Evolutionary conservation across 2,888 invertebrate species (phyloP).

Genomic region (Subacronicta megacephala): DNA sequence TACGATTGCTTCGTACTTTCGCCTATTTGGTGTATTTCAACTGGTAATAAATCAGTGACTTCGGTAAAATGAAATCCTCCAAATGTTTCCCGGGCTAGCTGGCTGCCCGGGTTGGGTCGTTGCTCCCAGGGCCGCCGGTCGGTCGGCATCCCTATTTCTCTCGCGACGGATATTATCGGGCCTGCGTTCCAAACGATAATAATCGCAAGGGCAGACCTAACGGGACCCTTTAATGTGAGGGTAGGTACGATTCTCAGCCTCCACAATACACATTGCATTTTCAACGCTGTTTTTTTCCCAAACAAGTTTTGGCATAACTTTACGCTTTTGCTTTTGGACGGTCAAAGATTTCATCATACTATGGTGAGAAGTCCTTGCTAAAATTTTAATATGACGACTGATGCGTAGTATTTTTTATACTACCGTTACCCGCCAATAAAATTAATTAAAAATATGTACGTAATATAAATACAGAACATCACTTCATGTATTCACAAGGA

Average conservation of each 20-base stretch:
- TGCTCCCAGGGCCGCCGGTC: slow-evolving; percentile 62
- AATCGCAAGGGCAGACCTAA: slow-evolving; percentile 76
- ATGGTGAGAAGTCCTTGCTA: not conserved
- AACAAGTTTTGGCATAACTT: slow-evolving; percentile 44
- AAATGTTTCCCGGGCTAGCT: slow-evolving; percentile 54
- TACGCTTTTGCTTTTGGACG: slow-evolving; percentile 24
- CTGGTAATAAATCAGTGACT: slow-evolving; percentile 68
- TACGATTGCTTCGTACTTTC: slow-evolving; percentile 35
- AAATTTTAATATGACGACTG: no score
- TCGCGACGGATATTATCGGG: slow-evolving; percentile 72
- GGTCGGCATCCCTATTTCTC: slow-evolving; percentile 68
- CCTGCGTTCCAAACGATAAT: slow-evolving; percentile 69
- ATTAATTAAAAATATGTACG: not conserved
- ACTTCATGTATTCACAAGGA: slow-evolving; percentile 7
- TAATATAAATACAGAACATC: slow-evolving; percentile 9
- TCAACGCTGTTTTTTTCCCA: slow-evolving; percentile 54
- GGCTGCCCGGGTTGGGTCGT: slow-evolving; percentile 65
- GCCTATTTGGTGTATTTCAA: slow-evolving; percentile 51
- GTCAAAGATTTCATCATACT: not conserved
- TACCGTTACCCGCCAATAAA: no score
- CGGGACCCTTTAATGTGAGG: slow-evolving; percentile 70
- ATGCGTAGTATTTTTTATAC: no score
- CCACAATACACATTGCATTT: slow-evolving; percentile 60
- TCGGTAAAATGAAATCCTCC: slow-evolving; percentile 69
- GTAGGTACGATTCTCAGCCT: slow-evolving; percentile 63